Percentiles rank a stretch among this genome's conserved stretches.
These are phyloP conservation scores for Baccha elongata DNA, from an alignment of 2,888 invertebrate genomes.

Conservation along the genomic window DNA sequence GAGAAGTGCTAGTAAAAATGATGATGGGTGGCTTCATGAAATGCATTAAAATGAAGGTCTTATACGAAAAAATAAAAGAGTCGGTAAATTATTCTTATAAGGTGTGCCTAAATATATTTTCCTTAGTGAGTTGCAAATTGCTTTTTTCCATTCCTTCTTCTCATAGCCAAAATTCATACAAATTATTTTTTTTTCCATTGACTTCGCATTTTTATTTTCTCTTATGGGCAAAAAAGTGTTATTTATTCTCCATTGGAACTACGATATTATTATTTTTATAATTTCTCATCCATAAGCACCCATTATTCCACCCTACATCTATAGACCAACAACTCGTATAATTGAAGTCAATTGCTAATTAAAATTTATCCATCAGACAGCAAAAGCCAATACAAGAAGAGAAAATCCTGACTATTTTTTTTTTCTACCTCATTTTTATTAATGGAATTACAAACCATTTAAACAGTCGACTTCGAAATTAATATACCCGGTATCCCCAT, in stretches of 20 bases:
- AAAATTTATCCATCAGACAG: constrained; percentile 61
- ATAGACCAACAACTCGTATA: constrained; percentile 19
- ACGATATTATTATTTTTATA: too few species aligned
- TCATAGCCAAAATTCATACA: too few species aligned
- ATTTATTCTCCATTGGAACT: background rate
- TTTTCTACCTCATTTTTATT: constrained; percentile 13
- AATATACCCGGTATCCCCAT: constrained; percentile 43
- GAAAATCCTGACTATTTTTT: constrained; percentile 8
- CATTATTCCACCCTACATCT: background rate
- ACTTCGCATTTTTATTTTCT: background rate
- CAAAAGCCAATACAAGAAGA: constrained; percentile 25
- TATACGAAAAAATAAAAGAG: too few species aligned
- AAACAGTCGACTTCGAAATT: constrained; percentile 36
- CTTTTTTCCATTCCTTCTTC: background rate
- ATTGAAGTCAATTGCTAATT: constrained; percentile 69
- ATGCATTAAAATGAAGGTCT: too few species aligned
- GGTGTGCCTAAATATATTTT: too few species aligned
- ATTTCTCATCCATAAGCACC: background rate
- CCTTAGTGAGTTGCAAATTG: background rate
- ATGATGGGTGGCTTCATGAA: too few species aligned
- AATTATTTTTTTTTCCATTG: background rate
- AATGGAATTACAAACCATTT: constrained; percentile 71
- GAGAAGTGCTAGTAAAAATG: too few species aligned
- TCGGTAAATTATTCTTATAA: too few species aligned
- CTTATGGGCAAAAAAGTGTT: background rate